phyloP scores from a whole-genome alignment of 2,888 invertebrate species.

The Morpho helenor region DNA sequence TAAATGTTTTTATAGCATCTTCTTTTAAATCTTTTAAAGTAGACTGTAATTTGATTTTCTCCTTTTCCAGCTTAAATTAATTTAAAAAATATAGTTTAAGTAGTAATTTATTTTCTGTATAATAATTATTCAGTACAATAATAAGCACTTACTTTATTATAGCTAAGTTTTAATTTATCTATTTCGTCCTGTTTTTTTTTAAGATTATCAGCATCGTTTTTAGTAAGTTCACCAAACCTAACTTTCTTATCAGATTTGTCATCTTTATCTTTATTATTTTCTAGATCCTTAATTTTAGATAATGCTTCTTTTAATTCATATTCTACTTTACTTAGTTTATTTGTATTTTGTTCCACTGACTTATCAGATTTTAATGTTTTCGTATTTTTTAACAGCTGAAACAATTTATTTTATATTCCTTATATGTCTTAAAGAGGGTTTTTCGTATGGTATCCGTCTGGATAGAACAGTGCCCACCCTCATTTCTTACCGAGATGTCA shows the following conservation, averaged over 20 bases:
- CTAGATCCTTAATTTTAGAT: slow-evolving; percentile 77
- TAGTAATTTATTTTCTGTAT: neutral
- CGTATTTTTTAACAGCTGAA: slow-evolving; percentile 74
- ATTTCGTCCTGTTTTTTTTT: slow-evolving; percentile 74
- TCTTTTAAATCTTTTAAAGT: slow-evolving; percentile 83
- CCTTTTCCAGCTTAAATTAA: slow-evolving; percentile 76
- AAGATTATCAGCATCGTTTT: slow-evolving; percentile 63
- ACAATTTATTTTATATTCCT: slow-evolving; percentile 17
- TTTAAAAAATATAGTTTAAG: neutral
- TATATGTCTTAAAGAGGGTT: neutral
- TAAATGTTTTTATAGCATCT: slow-evolving; percentile 82
- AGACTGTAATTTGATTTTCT: slow-evolving; percentile 82
- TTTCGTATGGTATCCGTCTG: no score
- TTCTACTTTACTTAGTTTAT: slow-evolving; percentile 81
- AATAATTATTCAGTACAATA: neutral
- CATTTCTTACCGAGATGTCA: no score
- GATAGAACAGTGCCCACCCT: no score
- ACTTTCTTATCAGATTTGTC: slow-evolving; percentile 77
- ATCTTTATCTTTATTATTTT: slow-evolving; percentile 60
- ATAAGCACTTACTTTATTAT: slow-evolving; percentile 52
- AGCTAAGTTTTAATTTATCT: slow-evolving; percentile 75
- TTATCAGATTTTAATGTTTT: slow-evolving; percentile 77
- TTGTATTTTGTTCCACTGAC: slow-evolving; percentile 77
- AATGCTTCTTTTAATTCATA: slow-evolving; percentile 80
- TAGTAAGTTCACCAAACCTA: slow-evolving; percentile 58